Evolutionary conservation across 2,797 vertebrate species (phyloP), one percentile per base, ranked within the genome.

Genomic region (Urocyon cinereoargenteus): DNA sequence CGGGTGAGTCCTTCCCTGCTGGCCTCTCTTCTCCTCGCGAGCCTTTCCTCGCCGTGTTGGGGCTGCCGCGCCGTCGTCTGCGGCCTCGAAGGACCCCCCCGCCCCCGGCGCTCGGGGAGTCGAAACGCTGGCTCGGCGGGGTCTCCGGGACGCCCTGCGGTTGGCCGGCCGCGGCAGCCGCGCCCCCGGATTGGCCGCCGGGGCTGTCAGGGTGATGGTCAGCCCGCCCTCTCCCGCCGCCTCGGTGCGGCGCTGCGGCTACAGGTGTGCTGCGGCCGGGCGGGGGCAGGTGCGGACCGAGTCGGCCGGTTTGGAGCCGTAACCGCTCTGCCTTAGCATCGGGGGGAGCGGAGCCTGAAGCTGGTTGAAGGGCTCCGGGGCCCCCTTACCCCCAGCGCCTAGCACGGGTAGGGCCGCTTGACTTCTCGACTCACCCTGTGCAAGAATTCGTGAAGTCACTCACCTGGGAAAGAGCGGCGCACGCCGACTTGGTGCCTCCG

Each of bases 131-230:
- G 70, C 55, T 94, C 18, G 5, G 24, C 6, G 5, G 61, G 64
- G 94, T n/a, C 55, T 6, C 14, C 0, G 2, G 15, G 36, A 2
- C 40, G 40, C 40, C 49, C 77, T 62, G 86, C 86, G 28, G 96
- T 97, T 98, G 97, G 97, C 21, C 84, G 64, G 18, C 40, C 4
- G 68, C 4, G 53, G 79, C 24, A 31, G 55, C 22, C 55, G 26
- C 68, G 79, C 51, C 81, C 70, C 96, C 75, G 75, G 96, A 97
- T 97, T 97, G 96, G 98, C 3, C n/a, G 28, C 15, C 6, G 62
- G 59, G 10, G 51, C 61, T 40, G 93, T 90, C 97, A 19, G 3
- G 79, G 70, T 64, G 95, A 91, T 0, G 84, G 28, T 34, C 1
- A 1, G 84, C 78, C 79, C 8, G 45, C 87, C n/a, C 55, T 28